Base-by-base conservation (phyloP, 2,113 vertebrate genomes). In the Boulengeromyrus knoepffleri region DNA sequence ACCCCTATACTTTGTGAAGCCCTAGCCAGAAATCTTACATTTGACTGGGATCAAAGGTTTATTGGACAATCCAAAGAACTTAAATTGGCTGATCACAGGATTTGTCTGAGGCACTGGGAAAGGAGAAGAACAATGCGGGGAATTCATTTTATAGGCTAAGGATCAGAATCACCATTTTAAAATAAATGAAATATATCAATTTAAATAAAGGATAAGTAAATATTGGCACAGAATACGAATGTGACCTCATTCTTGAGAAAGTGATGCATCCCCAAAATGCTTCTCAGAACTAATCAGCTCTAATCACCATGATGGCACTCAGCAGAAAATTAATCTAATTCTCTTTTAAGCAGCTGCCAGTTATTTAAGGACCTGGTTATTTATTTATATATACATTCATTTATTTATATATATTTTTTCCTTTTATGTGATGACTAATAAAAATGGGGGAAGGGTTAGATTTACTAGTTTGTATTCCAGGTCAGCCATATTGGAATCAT, bases 221-320 rank as follows among this genome's bases (percentile, higher is more conserved):
- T 89, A 90, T 74, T 46, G 66, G 90, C 90, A 89, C 91, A 88
- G 91, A 92, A 93, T 91, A 66, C 19, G 56, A 45, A 93, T 91
- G 89, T 86, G 92, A 89, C 92, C 92, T 93, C 91, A 92, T 91
- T 93, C 80, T 90, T 56, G 88, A 90, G 89, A 88, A 90, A 92
- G 90, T 89, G 85, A 91, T 88, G 90, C 91, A 92, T 94, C 91
- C 91, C 92, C 88, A 90, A 94, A 94, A 92, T 36, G 89, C 86
- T 93, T 93, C 92, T 91, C 90, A 80, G 89, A 93, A 92, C 90
- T 95, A 95, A 96, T 95, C 93, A 95, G 91, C 94, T 94, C 89
- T 95, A 95, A 95, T 96, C 95, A 95, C 91, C 90, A 92, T 93
- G 95, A 95, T 95, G 95, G 93, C 94, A 94, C 93, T 94, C 92